Evolutionary conservation across 2,888 invertebrate genomes (phyloP).

Genomic region (Lydus trimaculatus): DNA sequence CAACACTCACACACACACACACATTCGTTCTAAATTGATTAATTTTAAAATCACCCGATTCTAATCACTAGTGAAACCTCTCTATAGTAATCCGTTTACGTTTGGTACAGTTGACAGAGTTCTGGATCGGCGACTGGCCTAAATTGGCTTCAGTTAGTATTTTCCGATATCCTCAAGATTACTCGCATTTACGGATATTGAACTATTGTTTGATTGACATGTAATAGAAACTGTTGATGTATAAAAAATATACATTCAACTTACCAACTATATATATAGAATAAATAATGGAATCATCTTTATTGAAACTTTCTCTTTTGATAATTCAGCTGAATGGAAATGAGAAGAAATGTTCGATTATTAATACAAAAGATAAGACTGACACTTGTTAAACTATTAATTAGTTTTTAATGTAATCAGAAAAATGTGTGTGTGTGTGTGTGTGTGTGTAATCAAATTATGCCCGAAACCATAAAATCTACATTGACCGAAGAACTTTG

Average conservation of each 20-base stretch:
- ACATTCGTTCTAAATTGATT: slow-evolving; percentile 1
- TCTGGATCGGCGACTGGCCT: background rate
- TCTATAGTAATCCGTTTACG: slow-evolving; percentile 8
- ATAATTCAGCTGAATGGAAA: background rate
- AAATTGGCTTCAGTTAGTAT: slow-evolving; percentile 5
- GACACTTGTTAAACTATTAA: background rate
- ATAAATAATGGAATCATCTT: background rate
- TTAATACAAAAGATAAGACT: slow-evolving; percentile 9
- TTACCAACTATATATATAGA: background rate
- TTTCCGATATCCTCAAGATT: background rate
- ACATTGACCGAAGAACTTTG: background rate
- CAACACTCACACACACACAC: background rate
- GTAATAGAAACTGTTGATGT: background rate
- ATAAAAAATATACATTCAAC: background rate
- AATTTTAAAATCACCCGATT: slow-evolving; percentile 9
- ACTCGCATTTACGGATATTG: background rate
- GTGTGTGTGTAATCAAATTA: background rate
- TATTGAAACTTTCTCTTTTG: background rate
- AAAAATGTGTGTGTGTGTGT: background rate
- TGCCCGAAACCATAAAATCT: background rate
- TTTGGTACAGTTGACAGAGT: slow-evolving; percentile 11
- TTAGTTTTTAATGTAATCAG: background rate
- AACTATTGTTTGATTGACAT: background rate
- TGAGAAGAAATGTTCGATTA: background rate
- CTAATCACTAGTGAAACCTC: slow-evolving; percentile 4